Evolutionary conservation across 2,797 vertebrate genomes (phyloP).

Genomic region (Gila robusta): DNA sequence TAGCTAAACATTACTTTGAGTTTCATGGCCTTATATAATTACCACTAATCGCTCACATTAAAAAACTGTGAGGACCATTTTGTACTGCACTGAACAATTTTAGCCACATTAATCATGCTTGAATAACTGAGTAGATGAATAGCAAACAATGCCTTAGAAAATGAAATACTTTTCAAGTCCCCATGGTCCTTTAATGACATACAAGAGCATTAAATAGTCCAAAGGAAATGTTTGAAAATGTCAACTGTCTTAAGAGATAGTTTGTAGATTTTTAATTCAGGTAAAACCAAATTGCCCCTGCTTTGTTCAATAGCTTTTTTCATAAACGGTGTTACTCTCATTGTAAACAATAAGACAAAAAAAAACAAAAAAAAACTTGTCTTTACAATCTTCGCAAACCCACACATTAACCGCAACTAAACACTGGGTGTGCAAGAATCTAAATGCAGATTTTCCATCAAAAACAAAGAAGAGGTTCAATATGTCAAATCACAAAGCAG

Average conservation of each 20-base stretch:
- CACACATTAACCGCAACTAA: not conserved
- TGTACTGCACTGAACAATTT: not conserved
- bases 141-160: conserved; percentile 19
- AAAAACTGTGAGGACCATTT: not conserved
- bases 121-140: not conserved
- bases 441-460: not conserved
- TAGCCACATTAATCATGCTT: not conserved
- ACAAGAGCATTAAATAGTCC: not conserved
- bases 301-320: not conserved
- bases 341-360: not conserved
- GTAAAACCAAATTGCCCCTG: too few species aligned
- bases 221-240: not conserved
- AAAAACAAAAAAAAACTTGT: not conserved
- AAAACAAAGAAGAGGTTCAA: not conserved
- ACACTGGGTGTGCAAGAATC: not conserved
- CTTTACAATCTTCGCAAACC: not conserved
- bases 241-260: not conserved
- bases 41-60: not conserved
- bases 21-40: not conserved
- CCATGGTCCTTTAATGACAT: not conserved
- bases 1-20: conserved; percentile 4
- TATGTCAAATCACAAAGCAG: not conserved
- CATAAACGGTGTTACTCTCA: not conserved
- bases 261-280: not conserved
- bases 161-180: not conserved